A percentile compares a stretch with the other conserved stretches of the same genome.
Conservation (phyloP, 2,113 vertebrate species). For the Pyrgilauda ruficollis region DNA sequence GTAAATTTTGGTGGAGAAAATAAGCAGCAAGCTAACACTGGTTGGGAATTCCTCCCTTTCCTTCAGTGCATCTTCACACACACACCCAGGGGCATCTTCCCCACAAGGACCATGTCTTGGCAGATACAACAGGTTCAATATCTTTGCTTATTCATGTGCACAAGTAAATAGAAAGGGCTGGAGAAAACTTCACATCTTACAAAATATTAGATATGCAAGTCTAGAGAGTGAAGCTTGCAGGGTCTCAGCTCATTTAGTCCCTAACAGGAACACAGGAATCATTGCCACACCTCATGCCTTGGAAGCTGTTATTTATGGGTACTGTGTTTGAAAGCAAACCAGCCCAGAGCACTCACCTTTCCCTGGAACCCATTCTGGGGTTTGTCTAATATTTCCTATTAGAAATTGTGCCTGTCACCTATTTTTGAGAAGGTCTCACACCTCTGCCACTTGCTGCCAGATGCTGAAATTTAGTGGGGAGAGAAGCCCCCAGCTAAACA, state of each 20-base stretch:
- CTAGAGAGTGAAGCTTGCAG: background rate
- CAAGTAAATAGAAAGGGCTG: background rate
- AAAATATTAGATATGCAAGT: background rate
- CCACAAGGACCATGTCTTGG: background rate
- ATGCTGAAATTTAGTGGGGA: background rate
- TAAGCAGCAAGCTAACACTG: background rate
- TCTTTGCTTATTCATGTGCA: background rate
- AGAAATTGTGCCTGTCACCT: background rate
- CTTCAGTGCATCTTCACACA: background rate
- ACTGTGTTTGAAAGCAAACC: background rate
- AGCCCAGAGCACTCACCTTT: background rate
- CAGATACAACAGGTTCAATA: background rate
- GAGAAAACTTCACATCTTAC: background rate
- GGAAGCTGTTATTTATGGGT: background rate
- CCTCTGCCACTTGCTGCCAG: background rate
- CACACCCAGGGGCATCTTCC: background rate
- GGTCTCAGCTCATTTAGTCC: background rate
- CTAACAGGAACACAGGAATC: background rate
- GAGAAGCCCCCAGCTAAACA: background rate
- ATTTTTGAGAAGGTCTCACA: background rate
- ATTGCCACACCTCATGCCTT: background rate
- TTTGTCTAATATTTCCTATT: background rate
- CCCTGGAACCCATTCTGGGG: background rate
- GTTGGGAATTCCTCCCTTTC: background rate
- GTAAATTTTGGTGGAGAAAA: background rate